Conservation (phyloP, 2,888 invertebrate genomes). For the Agapostemon virescens region DNA sequence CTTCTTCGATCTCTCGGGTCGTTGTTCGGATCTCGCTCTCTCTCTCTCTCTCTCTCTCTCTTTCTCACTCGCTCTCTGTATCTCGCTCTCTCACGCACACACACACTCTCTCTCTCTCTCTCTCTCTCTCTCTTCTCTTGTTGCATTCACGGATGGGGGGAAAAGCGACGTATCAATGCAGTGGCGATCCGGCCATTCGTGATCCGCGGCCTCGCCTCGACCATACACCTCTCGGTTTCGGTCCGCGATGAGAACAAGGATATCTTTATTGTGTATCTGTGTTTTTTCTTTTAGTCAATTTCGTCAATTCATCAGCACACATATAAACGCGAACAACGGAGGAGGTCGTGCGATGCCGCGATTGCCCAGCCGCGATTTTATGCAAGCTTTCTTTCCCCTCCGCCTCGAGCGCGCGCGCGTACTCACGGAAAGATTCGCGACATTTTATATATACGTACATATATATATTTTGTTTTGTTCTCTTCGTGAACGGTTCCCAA, state of each 20-base stretch:
- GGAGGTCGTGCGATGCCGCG: constrained; percentile 44
- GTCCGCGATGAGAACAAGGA: constrained; percentile 36
- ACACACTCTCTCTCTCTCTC: too few relatives aligned
- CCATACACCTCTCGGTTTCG: constrained; percentile 22
- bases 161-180: constrained; percentile 16
- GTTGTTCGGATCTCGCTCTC: constrained; percentile 27
- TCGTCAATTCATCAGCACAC: constrained; percentile 53
- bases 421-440: too few relatives aligned
- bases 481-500: too few relatives aligned
- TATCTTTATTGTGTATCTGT: not conserved
- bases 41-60: not conserved
- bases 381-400: too few relatives aligned
- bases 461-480: too few relatives aligned
- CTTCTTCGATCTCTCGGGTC: constrained; percentile 29
- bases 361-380: constrained; percentile 48
- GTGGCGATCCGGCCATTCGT: constrained; percentile 56
- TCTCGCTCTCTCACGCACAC: too few relatives aligned
- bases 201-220: constrained; percentile 66
- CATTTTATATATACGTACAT: too few relatives aligned
- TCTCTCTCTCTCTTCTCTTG: too few relatives aligned
- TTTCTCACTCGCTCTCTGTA: too few relatives aligned
- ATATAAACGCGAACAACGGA: constrained; percentile 36
- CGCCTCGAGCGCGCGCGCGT: too few relatives aligned
- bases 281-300: constrained; percentile 75
- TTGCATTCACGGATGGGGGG: too few relatives aligned